Conservation (phyloP, 2,888 invertebrate genomes). For the Branchipolynoe longqiensis region DNA sequence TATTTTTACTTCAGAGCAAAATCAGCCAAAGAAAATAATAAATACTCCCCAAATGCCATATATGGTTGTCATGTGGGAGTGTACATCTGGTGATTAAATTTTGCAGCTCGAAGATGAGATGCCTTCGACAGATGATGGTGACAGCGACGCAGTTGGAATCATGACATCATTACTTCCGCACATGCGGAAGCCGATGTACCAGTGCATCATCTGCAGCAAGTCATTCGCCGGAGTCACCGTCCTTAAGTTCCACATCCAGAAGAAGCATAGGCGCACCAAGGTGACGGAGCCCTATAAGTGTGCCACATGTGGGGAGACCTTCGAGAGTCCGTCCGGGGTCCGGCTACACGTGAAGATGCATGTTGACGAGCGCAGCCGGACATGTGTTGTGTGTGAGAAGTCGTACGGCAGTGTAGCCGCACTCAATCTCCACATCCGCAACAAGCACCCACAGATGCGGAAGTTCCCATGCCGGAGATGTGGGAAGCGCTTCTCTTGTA, state of each 20-base stretch:
- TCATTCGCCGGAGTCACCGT: conserved; percentile 8
- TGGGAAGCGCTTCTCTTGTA: conserved; percentile 30
- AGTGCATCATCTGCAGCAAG: conserved; percentile 30
- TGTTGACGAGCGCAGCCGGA: not conserved
- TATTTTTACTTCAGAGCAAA: too few species aligned
- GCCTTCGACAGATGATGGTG: not conserved
- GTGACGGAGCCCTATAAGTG: conserved; percentile 22
- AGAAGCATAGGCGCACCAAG: not conserved
- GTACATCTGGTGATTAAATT: too few species aligned
- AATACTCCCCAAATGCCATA: too few species aligned
- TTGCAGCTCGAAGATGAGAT: not conserved
- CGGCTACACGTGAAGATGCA: conserved; percentile 19
- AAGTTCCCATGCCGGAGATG: conserved; percentile 23
- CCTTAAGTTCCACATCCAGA: not conserved
- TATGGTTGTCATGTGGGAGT: too few species aligned
- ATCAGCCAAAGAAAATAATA: not conserved
- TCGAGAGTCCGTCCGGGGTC: not conserved
- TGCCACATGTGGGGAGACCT: conserved; percentile 15
- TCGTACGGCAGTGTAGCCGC: conserved; percentile 29
- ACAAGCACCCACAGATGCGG: conserved; percentile 16
- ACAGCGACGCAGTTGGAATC: too few species aligned
- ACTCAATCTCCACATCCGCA: conserved; percentile 27
- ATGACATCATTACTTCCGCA: not conserved
- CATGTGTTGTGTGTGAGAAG: conserved; percentile 10
- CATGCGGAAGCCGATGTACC: conserved; percentile 3